These are phyloP conservation scores for Drosophila nigricruria DNA, from an alignment of 2,888 invertebrate genomes.

Conservation along the genomic window DNA sequence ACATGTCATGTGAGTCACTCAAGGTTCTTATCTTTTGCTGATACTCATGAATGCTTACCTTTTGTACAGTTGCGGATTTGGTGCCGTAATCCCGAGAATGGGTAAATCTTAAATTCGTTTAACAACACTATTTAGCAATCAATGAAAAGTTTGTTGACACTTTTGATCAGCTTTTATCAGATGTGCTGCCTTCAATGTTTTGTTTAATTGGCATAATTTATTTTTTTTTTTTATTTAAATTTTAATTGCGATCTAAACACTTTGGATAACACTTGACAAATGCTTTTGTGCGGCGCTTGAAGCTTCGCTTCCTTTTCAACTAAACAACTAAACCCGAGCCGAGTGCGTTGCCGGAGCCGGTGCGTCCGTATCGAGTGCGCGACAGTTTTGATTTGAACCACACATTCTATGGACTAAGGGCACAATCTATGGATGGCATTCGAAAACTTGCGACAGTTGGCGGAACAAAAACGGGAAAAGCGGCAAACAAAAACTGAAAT, in stretches of 20 bases:
- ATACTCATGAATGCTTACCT: slow-evolving; percentile 31
- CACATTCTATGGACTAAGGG: slow-evolving; percentile 45
- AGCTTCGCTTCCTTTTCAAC: slow-evolving; percentile 23
- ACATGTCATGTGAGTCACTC: slow-evolving; percentile 29
- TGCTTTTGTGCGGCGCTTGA: slow-evolving; percentile 25
- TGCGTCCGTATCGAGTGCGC: slow-evolving; percentile 80
- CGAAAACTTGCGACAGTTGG: slow-evolving; percentile 80
- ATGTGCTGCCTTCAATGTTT: slow-evolving; percentile 9
- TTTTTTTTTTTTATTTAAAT: background rate
- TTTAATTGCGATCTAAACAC: slow-evolving; percentile 24
- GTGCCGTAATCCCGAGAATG: slow-evolving; percentile 33
- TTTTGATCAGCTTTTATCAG: background rate
- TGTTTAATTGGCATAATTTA: background rate
- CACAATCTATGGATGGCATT: slow-evolving; percentile 63
- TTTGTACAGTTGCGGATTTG: slow-evolving; percentile 18
- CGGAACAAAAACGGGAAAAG: slow-evolving; percentile 72
- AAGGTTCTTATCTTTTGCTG: slow-evolving; percentile 2
- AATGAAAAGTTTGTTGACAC: background rate
- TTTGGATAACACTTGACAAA: slow-evolving; percentile 36
- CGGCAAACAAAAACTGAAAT: slow-evolving; percentile 69
- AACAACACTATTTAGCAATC: slow-evolving; percentile 10
- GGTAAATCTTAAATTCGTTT: slow-evolving; percentile 1
- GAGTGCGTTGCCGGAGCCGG: slow-evolving; percentile 59
- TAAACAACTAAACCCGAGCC: slow-evolving; percentile 32
- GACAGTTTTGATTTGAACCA: slow-evolving; percentile 80